Conservation (phyloP, 1,140 invertebrate genomes). For the Polyergus mexicanus region DNA sequence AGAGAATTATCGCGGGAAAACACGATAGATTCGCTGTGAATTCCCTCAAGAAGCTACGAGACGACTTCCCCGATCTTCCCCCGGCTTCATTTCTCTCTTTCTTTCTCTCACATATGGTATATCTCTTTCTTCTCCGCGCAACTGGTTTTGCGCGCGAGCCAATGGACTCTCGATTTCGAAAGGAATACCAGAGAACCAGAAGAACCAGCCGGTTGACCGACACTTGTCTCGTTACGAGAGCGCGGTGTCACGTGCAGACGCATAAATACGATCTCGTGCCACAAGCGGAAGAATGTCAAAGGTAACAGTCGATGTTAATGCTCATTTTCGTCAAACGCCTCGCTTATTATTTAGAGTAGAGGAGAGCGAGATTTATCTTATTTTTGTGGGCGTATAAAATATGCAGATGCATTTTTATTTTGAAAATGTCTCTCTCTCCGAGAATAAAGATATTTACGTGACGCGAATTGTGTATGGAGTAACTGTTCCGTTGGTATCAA, state of each 20-base stretch:
- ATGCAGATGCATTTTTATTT: background rate
- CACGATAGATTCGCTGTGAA: slow-evolving; percentile 72
- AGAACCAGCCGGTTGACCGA: slow-evolving; percentile 63
- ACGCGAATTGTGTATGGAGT: no score
- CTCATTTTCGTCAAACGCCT: background rate
- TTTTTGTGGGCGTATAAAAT: background rate
- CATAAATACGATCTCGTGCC: slow-evolving; percentile 54
- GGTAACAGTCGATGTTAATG: slow-evolving; percentile 18
- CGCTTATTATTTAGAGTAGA: background rate
- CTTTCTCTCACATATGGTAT: background rate
- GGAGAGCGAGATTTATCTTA: background rate
- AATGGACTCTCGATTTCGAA: slow-evolving; percentile 78
- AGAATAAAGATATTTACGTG: no score
- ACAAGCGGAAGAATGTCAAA: slow-evolving; percentile 38
- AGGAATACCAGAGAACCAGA: slow-evolving; percentile 61
- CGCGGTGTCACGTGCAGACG: slow-evolving; percentile 68
- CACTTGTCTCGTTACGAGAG: slow-evolving; percentile 72
- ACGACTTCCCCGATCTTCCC: slow-evolving; percentile 10
- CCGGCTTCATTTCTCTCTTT: background rate
- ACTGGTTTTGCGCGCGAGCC: slow-evolving; percentile 76
- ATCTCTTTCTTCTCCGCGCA: slow-evolving; percentile 65
- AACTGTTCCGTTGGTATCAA: background rate
- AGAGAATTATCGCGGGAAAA: slow-evolving; percentile 71
- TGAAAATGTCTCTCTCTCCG: background rate
- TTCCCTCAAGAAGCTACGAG: slow-evolving; percentile 55